Base-by-base conservation (phyloP, 2,797 vertebrate species). In the Argya squamiceps region DNA sequence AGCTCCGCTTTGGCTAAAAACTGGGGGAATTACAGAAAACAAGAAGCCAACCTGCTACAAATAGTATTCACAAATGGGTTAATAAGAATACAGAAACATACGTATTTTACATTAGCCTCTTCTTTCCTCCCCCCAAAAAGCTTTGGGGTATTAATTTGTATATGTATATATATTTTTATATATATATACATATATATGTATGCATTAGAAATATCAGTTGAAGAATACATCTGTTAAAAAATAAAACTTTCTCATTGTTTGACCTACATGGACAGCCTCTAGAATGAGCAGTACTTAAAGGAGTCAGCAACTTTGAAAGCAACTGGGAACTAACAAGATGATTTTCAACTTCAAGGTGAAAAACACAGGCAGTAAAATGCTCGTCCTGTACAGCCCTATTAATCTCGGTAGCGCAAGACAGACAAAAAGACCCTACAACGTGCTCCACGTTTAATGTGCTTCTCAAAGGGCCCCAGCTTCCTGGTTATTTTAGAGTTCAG, bases 1-100 rank as follows among this genome's bases (percentile, higher is more conserved):
- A 52, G 26, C 36, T n/a, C 64, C 39, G 50, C 71, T 78, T 26
- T 24, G 36, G 30, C 39, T 67, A 41, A 47, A 19, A 56, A 5
- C 47, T 11, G 26, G 32, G 4, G 3, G 8, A 27, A 4, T 17
- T 22, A 56, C 32, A 46, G 43, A 34, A 58, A 68, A 58, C 15
- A 62, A 36, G 46, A 69, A 70, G 26, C n/a, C 41, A 80, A 34
- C 11, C 29, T 36, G 15, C 59, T 59, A 58, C 39, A 52, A 41
- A 37, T 0, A 36, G 46, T 6, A 41, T 11, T 80, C n/a, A 50
- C 15, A 58, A 78, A 53, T 0, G 1, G n/a, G 62, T 68, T 36
- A 46, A 26, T 9, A 36, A 39, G 23, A 79, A 81, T 7, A 46
- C 15, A 41, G n/a, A 76, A 79, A 69, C 0, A 0, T 0, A 15